Conservation (phyloP, 2,797 vertebrate genomes). For the Alectoris magna region DNA sequence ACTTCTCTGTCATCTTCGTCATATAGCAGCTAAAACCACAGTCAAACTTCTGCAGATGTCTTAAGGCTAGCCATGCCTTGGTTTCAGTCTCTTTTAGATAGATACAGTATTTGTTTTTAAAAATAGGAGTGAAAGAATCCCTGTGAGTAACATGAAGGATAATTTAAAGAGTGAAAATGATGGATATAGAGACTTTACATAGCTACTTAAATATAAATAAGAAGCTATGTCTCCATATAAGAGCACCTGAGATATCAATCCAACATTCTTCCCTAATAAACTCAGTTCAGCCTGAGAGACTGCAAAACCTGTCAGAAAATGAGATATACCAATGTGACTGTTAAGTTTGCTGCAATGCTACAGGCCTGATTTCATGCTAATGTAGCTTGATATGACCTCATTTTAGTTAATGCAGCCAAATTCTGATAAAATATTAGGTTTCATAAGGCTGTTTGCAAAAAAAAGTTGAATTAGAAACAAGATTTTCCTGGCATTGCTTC, state of each 20-base stretch:
- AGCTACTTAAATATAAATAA: not conserved
- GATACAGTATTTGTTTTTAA: not conserved
- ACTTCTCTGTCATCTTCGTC: not conserved
- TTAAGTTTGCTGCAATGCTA: not conserved
- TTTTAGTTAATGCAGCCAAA: not conserved
- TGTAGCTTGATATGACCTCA: not conserved
- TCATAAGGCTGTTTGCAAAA: not conserved
- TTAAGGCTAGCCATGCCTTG: not conserved
- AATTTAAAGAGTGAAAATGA: not conserved
- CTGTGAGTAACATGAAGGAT: not conserved
- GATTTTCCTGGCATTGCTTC: not conserved
- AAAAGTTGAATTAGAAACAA: not conserved
- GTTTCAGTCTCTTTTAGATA: not conserved
- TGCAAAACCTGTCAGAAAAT: not conserved
- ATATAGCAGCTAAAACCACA: not conserved
- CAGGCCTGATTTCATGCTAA: not conserved
- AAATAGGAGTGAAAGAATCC: not conserved
- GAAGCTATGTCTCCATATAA: not conserved
- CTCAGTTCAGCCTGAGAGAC: not conserved
- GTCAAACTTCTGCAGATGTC: not conserved
- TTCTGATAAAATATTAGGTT: not conserved
- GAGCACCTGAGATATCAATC: not conserved
- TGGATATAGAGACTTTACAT: not conserved
- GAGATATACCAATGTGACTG: not conserved
- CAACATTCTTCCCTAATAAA: not conserved